phyloP scores from a whole-genome alignment of 2,888 invertebrate genomes.

The Pristionchus japonicus region DNA sequence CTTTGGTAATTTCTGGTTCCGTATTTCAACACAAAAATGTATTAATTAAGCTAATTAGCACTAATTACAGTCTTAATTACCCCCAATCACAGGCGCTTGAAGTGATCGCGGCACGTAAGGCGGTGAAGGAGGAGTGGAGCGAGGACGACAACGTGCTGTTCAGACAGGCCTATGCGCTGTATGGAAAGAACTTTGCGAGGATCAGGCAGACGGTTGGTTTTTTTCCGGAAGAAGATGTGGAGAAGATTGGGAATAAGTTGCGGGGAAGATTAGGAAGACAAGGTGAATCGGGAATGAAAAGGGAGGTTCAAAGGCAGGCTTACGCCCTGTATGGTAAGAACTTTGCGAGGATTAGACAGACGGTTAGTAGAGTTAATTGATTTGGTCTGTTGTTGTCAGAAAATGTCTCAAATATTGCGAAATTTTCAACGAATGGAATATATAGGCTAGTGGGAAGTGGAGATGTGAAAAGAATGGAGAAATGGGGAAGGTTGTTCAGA shows the following conservation, averaged over 20 bases:
- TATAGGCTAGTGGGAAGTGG: too few relatives aligned
- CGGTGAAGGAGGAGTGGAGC: slow-evolving; percentile 49
- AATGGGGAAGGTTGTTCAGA: slow-evolving; percentile 47
- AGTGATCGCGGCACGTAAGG: neutral
- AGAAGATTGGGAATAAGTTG: too few relatives aligned
- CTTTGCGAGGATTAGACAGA: slow-evolving; percentile 50
- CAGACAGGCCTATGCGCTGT: slow-evolving; percentile 48
- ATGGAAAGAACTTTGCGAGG: slow-evolving; percentile 53
- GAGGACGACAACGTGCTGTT: slow-evolving; percentile 52
- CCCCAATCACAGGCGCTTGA: slow-evolving; percentile 24
- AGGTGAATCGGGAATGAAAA: neutral
- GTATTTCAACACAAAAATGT: too few relatives aligned
- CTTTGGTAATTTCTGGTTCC: too few relatives aligned
- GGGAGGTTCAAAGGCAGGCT: slow-evolving; percentile 20
- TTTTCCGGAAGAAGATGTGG: neutral
- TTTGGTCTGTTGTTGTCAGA: neutral
- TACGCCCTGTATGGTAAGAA: slow-evolving; percentile 53
- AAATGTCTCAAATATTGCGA: neutral
- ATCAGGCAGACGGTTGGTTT: slow-evolving; percentile 51
- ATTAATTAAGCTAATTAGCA: too few relatives aligned
- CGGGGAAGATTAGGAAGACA: neutral
- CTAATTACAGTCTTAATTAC: too few relatives aligned
- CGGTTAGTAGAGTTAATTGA: slow-evolving; percentile 28
- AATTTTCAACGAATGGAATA: neutral
- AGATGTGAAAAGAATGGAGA: too few relatives aligned